A percentile compares a stretch with the other conserved stretches of the same genome.
Evolutionary conservation across 2,888 invertebrate genomes (phyloP).

Genomic region (Drosophila siamana): DNA sequence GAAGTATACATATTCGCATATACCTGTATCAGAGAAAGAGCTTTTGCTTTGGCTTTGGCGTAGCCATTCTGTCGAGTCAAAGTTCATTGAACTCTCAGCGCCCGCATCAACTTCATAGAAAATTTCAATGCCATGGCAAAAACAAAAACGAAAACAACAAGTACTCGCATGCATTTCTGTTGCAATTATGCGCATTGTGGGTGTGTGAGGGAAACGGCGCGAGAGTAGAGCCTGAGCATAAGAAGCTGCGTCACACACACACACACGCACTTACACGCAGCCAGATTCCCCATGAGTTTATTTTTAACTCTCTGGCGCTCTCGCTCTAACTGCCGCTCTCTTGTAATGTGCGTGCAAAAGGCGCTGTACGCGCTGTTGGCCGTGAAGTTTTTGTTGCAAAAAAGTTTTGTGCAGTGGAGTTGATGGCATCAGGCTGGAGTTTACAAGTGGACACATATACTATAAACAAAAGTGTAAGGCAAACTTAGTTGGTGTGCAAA

Average conservation of each 20-base stretch:
- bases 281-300: slow-evolving; percentile 54
- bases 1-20: background rate
- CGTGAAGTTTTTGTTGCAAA: slow-evolving; percentile 72
- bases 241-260: slow-evolving; percentile 57
- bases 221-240: slow-evolving; percentile 37
- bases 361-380: slow-evolving; percentile 69
- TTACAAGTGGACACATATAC: slow-evolving; percentile 45
- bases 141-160: slow-evolving; percentile 20
- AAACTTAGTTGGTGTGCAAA: background rate
- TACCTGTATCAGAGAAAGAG: slow-evolving; percentile 35
- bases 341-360: slow-evolving; percentile 49
- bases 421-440: slow-evolving; percentile 46
- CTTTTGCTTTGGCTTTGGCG: slow-evolving; percentile 49
- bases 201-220: slow-evolving; percentile 53
- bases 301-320: slow-evolving; percentile 61
- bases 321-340: slow-evolving; percentile 32
- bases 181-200: slow-evolving; percentile 66
- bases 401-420: slow-evolving; percentile 47
- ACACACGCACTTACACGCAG: slow-evolving; percentile 23
- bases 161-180: slow-evolving; percentile 36
- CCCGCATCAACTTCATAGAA: slow-evolving; percentile 76
- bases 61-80: slow-evolving; percentile 66
- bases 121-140: slow-evolving; percentile 83
- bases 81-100: slow-evolving; percentile 80
- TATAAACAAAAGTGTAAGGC: background rate